Evolutionary conservation across 2,888 invertebrate genomes (phyloP).

Genomic region (Sinhomidia bicolor): DNA sequence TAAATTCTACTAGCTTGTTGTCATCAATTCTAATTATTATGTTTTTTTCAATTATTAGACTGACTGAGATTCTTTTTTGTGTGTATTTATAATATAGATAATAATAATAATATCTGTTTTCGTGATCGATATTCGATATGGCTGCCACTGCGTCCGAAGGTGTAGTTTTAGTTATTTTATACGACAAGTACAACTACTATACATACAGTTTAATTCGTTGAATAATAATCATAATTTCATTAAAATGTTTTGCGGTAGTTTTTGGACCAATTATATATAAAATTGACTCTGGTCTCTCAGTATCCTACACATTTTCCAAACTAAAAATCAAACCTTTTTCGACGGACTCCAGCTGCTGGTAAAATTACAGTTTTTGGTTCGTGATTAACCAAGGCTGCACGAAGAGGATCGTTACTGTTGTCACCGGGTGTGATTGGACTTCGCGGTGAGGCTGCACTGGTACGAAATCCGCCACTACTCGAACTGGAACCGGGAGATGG

Average conservation of each 20-base stretch:
- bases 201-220: background rate
- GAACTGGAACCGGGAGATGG: conserved; percentile 59
- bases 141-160: conserved; percentile 39
- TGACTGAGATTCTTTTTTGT: background rate
- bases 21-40: no score
- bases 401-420: conserved; percentile 61
- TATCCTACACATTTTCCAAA: conserved; percentile 4
- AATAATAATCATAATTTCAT: conserved; percentile 2
- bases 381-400: conserved; percentile 71
- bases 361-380: conserved; percentile 80
- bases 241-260: conserved; percentile 40
- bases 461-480: conserved; percentile 66
- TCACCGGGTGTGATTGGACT: conserved; percentile 62
- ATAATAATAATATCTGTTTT: background rate
- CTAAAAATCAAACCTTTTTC: conserved; percentile 78
- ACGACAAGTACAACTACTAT: background rate
- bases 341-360: conserved; percentile 78
- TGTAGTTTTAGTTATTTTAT: background rate
- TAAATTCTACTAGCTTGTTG: background rate
- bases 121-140: conserved; percentile 62
- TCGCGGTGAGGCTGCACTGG: conserved; percentile 49
- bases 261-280: conserved; percentile 63
- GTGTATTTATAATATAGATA: no score
- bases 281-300: conserved; percentile 8
- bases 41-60: background rate